Percentiles rank a stretch among this genome's conserved stretches.
phyloP scores from a whole-genome alignment of 2,888 invertebrate species.

The Alloscopus bannaensis region DNA sequence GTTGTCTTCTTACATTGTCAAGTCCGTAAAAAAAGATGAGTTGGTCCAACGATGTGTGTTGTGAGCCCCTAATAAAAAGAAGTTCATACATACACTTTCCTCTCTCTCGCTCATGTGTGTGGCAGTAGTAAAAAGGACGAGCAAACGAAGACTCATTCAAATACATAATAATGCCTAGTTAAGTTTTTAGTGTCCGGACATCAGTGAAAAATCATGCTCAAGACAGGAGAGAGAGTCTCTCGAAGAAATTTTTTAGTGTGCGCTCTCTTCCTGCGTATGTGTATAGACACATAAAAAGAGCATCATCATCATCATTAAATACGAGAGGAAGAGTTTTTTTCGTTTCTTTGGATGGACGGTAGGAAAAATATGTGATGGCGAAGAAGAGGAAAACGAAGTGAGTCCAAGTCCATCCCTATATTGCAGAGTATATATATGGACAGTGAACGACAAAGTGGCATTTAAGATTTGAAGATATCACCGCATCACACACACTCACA shows the following conservation, averaged over 20 bases:
- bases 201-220: constrained; percentile 12
- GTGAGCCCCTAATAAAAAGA: too few species aligned
- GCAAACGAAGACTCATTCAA: constrained; percentile 5
- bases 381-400: too few species aligned
- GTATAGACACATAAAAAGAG: constrained; percentile 45
- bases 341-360: background rate
- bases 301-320: constrained; percentile 28
- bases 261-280: constrained; percentile 32
- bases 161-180: constrained; percentile 21
- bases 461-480: constrained; percentile 10
- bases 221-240: too few species aligned
- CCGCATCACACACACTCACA: background rate
- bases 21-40: too few species aligned
- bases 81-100: constrained; percentile 5
- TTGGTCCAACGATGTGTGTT: too few species aligned
- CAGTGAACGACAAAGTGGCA: constrained; percentile 12
- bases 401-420: too few species aligned
- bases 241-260: background rate
- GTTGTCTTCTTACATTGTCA: too few species aligned
- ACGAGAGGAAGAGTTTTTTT: constrained; percentile 2
- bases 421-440: background rate
- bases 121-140: background rate
- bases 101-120: background rate
- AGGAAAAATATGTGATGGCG: background rate
- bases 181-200: constrained; percentile 11